A percentile compares a stretch with the other conserved stretches of the same genome.
Evolutionary conservation across 2,888 invertebrate species (phyloP).

Genomic region (Eubasilissa splendida): DNA sequence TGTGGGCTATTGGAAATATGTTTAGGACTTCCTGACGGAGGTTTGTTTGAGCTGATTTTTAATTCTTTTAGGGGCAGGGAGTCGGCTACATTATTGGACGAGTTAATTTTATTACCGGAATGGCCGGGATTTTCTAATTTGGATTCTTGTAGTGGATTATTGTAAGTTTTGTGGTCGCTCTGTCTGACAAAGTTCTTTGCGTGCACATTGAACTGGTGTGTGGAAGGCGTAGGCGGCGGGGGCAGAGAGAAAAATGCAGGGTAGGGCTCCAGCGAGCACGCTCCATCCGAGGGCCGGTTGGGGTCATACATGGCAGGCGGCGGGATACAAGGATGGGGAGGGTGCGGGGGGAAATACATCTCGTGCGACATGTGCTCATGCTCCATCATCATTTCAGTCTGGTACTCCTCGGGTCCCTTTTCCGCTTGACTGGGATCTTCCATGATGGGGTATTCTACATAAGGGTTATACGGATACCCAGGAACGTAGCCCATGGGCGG

Average conservation of each 20-base stretch:
- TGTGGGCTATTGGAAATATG: slow-evolving; percentile 61
- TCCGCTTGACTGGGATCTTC: slow-evolving; percentile 68
- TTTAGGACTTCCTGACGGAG: slow-evolving; percentile 65
- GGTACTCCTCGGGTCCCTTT: slow-evolving; percentile 68
- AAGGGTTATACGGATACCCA: slow-evolving; percentile 69
- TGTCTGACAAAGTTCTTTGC: slow-evolving; percentile 69
- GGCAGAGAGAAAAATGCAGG: slow-evolving; percentile 66
- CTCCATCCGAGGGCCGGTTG: slow-evolving; percentile 42
- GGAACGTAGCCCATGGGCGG: slow-evolving; percentile 69
- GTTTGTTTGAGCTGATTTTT: slow-evolving; percentile 65
- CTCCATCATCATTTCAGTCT: slow-evolving; percentile 69
- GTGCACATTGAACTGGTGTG: slow-evolving; percentile 71
- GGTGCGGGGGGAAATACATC: slow-evolving; percentile 68
- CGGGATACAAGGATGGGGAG: slow-evolving; percentile 66
- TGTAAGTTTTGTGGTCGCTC: slow-evolving; percentile 62
- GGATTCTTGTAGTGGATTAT: background rate
- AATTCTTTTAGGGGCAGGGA: slow-evolving; percentile 68
- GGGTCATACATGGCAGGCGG: slow-evolving; percentile 62
- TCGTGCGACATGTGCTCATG: slow-evolving; percentile 66
- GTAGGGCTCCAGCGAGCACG: slow-evolving; percentile 59
- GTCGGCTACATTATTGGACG: slow-evolving; percentile 60
- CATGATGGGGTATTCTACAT: slow-evolving; percentile 69
- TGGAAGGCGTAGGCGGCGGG: slow-evolving; percentile 64
- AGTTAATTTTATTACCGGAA: background rate
- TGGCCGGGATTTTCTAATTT: background rate